A percentile compares a stretch with the other conserved stretches of the same genome.
phyloP scores from a whole-genome alignment of 2,888 invertebrate species.

The Autographa pulchrina region DNA sequence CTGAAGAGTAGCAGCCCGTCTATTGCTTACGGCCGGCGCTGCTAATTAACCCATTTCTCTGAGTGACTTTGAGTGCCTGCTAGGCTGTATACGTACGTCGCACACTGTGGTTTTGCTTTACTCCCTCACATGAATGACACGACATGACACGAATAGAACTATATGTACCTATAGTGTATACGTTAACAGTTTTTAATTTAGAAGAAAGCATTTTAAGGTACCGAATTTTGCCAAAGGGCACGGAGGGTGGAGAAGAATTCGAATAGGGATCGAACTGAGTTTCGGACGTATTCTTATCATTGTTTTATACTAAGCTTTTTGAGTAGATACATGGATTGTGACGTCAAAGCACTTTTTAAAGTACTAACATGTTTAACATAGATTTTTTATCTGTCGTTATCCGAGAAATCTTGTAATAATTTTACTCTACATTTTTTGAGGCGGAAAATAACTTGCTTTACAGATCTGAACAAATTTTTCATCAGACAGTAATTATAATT shows the following conservation, averaged over 20 bases:
- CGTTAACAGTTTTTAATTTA: not conserved
- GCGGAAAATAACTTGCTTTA: too few relatives aligned
- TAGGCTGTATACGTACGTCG: not conserved
- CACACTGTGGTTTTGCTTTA: not conserved
- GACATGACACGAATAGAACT: not conserved
- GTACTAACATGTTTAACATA: too few relatives aligned
- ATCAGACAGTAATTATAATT: too few relatives aligned
- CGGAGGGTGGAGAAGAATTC: not conserved
- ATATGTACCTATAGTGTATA: not conserved
- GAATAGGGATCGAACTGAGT: not conserved
- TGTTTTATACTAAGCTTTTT: not conserved
- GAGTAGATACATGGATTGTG: not conserved
- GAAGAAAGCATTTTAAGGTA: not conserved
- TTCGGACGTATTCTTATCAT: not conserved
- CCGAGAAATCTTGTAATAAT: too few relatives aligned
- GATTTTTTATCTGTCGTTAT: too few relatives aligned
- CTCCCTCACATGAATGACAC: not conserved
- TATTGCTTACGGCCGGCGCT: not conserved
- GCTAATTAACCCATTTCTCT: slow-evolving; percentile 6
- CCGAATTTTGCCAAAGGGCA: not conserved
- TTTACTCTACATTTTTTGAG: too few relatives aligned
- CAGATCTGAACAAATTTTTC: too few relatives aligned
- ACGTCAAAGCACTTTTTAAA: too few relatives aligned
- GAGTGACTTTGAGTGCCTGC: slow-evolving; percentile 6
- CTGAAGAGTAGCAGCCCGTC: not conserved